phyloP scores from a whole-genome alignment of 2,113 vertebrate genomes.

The Chlamydotis undulata region DNA sequence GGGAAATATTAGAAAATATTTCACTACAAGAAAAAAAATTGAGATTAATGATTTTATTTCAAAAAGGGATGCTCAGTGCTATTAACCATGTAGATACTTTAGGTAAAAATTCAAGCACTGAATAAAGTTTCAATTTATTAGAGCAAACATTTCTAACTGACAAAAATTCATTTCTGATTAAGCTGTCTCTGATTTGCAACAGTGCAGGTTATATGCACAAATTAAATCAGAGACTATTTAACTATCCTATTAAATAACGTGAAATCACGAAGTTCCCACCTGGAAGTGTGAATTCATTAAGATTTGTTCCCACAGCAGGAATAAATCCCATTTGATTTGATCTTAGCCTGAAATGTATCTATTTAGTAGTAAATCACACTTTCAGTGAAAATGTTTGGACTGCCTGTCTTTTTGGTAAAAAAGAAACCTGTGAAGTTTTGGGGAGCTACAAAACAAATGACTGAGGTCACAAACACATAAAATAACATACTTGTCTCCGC shows the following conservation, averaged over 20 bases:
- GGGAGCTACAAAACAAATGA: not conserved
- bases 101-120: conserved; percentile 17
- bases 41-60: conserved; percentile 58
- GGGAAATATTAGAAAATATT: conserved; percentile 63
- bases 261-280: not conserved
- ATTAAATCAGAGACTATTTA: conserved; percentile 16
- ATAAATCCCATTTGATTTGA: not conserved
- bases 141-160: conserved; percentile 38
- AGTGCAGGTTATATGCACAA: not conserved
- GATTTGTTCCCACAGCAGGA: not conserved
- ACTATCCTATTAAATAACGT: not conserved
- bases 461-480: not conserved
- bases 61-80: not conserved
- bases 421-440: not conserved
- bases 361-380: not conserved
- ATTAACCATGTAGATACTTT: conserved; percentile 39
- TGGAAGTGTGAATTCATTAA: not conserved
- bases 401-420: not conserved
- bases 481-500: not conserved
- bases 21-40: conserved; percentile 32
- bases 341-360: not conserved
- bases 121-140: conserved; percentile 47
- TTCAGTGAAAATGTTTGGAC: not conserved
- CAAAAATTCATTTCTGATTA: conserved; percentile 36
- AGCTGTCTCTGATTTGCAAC: conserved; percentile 17